These are phyloP conservation scores for Holocentrus rufus DNA, from an alignment of 2,797 vertebrate species.

Conservation along the genomic window DNA sequence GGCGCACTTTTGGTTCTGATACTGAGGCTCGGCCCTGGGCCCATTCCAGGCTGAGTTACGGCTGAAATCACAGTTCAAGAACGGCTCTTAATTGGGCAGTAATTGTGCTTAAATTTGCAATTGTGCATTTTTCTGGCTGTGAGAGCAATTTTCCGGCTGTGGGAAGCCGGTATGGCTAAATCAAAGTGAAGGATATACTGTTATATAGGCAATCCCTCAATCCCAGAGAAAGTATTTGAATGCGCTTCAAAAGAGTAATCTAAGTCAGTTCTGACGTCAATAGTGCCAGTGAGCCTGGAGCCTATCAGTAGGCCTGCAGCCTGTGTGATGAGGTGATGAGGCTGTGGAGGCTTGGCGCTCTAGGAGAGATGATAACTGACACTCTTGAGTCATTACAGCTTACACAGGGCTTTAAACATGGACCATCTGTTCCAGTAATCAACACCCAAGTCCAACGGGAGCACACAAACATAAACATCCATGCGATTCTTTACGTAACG, in stretches of 20 bases:
- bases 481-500: slow-evolving; percentile 43
- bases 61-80: too few relatives aligned
- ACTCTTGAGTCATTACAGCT: slow-evolving; percentile 75
- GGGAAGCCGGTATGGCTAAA: too few relatives aligned
- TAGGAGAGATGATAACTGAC: slow-evolving; percentile 62
- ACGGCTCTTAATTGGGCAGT: too few relatives aligned
- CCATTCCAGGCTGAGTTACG: too few relatives aligned
- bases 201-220: neutral
- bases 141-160: neutral
- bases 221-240: slow-evolving; percentile 32
- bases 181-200: neutral
- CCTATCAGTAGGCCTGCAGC: slow-evolving; percentile 28
- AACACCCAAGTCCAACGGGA: slow-evolving; percentile 60
- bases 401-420: slow-evolving; percentile 75
- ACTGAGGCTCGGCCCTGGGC: too few relatives aligned
- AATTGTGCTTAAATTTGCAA: too few relatives aligned
- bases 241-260: slow-evolving; percentile 28
- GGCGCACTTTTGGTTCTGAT: too few relatives aligned
- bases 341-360: slow-evolving; percentile 48
- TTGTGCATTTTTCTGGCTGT: neutral
- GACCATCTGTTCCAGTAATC: slow-evolving; percentile 78
- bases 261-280: slow-evolving; percentile 43
- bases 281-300: slow-evolving; percentile 31
- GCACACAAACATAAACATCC: slow-evolving; percentile 52
- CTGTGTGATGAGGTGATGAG: slow-evolving; percentile 29